A percentile compares a stretch with the other conserved stretches of the same genome.
phyloP scores from a whole-genome alignment of 2,797 vertebrate species.

The Anguilla pacifica region DNA sequence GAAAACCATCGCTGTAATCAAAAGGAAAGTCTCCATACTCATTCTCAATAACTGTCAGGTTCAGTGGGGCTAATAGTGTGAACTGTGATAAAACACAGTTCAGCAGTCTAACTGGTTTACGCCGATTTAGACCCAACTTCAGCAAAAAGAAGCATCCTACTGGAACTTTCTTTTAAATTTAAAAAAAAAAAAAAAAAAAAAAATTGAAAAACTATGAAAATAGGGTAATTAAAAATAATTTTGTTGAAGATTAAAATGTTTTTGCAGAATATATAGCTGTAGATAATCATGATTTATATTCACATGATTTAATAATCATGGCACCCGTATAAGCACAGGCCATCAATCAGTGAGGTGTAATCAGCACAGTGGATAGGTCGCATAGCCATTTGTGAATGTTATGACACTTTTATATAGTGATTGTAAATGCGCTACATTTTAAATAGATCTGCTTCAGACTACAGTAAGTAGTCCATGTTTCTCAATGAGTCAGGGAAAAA shows the following conservation, averaged over 20 bases:
- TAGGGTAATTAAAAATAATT: neutral
- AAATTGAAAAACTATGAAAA: neutral
- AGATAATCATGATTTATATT: neutral
- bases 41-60: neutral
- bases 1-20: neutral
- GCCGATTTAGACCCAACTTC: neutral
- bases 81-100: neutral
- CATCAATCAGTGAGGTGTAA: neutral
- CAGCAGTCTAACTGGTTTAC: neutral
- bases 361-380: neutral
- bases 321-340: neutral
- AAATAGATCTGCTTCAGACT: neutral
- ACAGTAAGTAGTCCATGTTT: too few species aligned
- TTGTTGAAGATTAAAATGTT: neutral
- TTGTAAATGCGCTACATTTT: neutral
- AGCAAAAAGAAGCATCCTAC: neutral
- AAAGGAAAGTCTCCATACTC: neutral
- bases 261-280: neutral
- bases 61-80: neutral
- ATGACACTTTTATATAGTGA: neutral
- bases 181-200: neutral
- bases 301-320: neutral
- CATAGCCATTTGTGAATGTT: neutral
- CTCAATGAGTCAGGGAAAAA: too few species aligned
- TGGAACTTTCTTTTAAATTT: neutral